Evolutionary conservation across 2,797 vertebrate genomes (phyloP), one percentile per base, ranked within the genome.

Genomic region (Pangasius djambal): DNA sequence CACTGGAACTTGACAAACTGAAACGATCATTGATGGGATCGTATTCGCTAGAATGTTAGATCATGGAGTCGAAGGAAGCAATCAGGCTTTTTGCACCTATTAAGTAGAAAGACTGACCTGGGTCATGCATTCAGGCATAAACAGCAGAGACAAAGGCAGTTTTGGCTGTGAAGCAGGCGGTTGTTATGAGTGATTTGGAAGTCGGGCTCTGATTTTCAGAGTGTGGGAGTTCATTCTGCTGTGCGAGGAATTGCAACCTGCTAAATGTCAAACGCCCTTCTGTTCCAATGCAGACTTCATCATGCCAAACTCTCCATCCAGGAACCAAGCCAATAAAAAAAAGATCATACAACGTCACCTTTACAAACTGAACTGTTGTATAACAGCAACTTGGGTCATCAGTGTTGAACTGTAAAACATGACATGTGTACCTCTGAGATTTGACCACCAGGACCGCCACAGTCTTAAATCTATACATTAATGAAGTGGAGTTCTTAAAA

Each of bases 221-320:
- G 95, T 95, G 96, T 96, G 95, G 95, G 96, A 95, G 95, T 96
- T 93, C 93, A 87, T 94, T 95, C 85, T 95, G 95, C 92, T 94
- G 95, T 96, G 96, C 95, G 95, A 96, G 95, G 93, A 94, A 96
- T 92, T 88, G 94, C 92, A 95, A 96, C 95, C 94, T 96, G 95
- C 93, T 96, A 96, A 96, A 96, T 96, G 95, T 96, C 96, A 96
- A 90, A 65, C 89, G 94, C 94, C 95, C 94, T 95, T 95, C 95
- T 96, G 95, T 95, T 95, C 93, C 89, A 88, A 91, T 91, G 91
- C 93, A 95, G 94, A 95, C 94, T 95, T 88, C 40, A 86, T 88
- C 83, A 86, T 89, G 88, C 74, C 77, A 84, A 88, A 78, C 50
- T 74, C 86, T 44, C 31, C 37, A 65, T 74, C 82, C 77, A 81